Conservation (phyloP, 2,888 invertebrate species). For the Spodoptera exigua region DNA sequence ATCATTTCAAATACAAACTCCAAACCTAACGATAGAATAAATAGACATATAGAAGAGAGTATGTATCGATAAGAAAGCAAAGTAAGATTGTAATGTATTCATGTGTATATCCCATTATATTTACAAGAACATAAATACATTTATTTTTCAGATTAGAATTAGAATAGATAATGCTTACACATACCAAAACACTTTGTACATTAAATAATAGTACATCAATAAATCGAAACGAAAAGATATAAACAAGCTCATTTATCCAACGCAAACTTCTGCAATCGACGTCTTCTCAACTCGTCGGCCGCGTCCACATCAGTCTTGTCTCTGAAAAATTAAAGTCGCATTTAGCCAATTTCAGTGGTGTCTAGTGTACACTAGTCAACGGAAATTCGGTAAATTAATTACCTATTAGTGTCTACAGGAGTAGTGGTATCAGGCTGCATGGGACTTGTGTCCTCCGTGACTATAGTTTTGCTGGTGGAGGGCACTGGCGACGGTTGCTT, state of each 20-base stretch:
- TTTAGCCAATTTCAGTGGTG: too few relatives aligned
- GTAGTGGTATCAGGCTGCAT: slow-evolving; percentile 65
- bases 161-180: slow-evolving; percentile 86
- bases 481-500: slow-evolving; percentile 66
- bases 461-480: slow-evolving; percentile 69
- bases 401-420: slow-evolving; percentile 69
- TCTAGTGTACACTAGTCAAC: too few relatives aligned
- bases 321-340: slow-evolving; percentile 62
- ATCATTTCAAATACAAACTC: slow-evolving; percentile 40
- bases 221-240: slow-evolving; percentile 74
- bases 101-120: slow-evolving; percentile 87
- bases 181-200: slow-evolving; percentile 87
- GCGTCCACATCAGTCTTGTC: slow-evolving; percentile 84
- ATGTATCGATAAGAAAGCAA: slow-evolving; percentile 53
- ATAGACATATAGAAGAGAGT: slow-evolving; percentile 1
- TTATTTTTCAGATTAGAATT: slow-evolving; percentile 70
- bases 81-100: slow-evolving; percentile 80
- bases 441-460: slow-evolving; percentile 47
- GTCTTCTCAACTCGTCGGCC: slow-evolving; percentile 92
- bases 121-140: slow-evolving; percentile 89
- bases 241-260: slow-evolving; percentile 81
- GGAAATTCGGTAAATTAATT: too few relatives aligned
- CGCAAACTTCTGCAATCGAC: slow-evolving; percentile 93
- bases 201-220: slow-evolving; percentile 81
- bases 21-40: slow-evolving; percentile 24